Evolutionary conservation across 1,140 invertebrate species (phyloP).

Genomic region (Bombus soroeensis): DNA sequence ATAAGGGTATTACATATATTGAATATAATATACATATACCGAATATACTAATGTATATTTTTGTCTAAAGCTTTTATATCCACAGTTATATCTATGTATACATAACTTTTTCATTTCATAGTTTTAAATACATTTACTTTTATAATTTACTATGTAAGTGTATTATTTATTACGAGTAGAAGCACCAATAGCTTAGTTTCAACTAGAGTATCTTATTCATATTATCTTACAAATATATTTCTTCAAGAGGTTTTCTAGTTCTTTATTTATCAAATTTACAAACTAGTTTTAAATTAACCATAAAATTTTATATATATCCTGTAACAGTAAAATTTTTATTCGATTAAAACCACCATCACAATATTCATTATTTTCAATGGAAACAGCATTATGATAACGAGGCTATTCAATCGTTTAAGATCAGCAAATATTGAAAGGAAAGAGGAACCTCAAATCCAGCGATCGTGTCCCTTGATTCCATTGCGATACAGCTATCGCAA

Average conservation of each 20-base stretch:
- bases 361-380: background rate
- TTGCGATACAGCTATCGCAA: background rate
- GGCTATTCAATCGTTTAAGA: background rate
- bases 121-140: background rate
- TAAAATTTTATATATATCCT: background rate
- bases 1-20: no score
- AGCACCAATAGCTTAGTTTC: no score
- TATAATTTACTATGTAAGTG: background rate
- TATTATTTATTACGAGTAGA: no score
- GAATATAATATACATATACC: no score
- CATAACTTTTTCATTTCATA: background rate
- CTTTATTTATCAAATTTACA: background rate
- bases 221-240: background rate
- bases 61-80: background rate
- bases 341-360: background rate
- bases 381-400: background rate
- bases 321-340: background rate
- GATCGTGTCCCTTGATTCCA: background rate
- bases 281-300: background rate
- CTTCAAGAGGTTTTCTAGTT: background rate
- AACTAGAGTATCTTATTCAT: background rate
- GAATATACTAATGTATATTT: background rate
- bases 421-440: background rate
- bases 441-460: background rate
- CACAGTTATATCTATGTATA: no score